Base-by-base conservation (phyloP, 2,797 vertebrate genomes). In the Falco berigora region DNA sequence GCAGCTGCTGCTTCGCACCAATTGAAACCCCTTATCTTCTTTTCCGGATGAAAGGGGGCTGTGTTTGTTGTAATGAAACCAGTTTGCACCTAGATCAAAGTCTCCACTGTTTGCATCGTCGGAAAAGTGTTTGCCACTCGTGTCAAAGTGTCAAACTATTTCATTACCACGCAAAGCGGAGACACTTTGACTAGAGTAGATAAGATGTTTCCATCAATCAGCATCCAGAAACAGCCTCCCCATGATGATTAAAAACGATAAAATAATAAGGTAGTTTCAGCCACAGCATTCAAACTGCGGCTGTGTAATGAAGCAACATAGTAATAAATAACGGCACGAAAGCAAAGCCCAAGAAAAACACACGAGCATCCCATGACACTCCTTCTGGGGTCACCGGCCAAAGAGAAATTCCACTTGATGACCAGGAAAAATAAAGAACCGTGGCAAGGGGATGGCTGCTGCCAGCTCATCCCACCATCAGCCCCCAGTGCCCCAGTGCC, bases 91-190 rank as follows among this genome's bases (percentile, higher is more conserved):
- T 73, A 85, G 75, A 97, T 96, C 96, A 95, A 96, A 96, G 96
- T n/a, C 80, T 49, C 47, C 4, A 2, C 90, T 68, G 90, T 84
- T 88, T 68, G 77, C 68, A 44, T 85, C 56, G 1, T 23, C 0
- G 1, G 67, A 50, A 34, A 86, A 96, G 84, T 81, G 87, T 91
- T 93, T 89, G 96, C 94, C 96, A 88, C 81, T 38, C 8, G 12
- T 95, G 95, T 94, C 95, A 95, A 95, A 92, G 93, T 77, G 94
- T 93, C 95, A 93, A 94, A 96, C 95, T 93, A 91, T 88, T 96
- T 96, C 92, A 97, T 95, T 92, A 95, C 92, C 56, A 86, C 71
- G 30, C 42, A 49, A 79, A 87, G 83, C 63, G 1, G 77, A 95
- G 94, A 90, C 92, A 62, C 92, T 96, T 96, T 81, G 94, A 94